Conservation (phyloP, 2,113 vertebrate species). For the Pelecanus crispus region DNA sequence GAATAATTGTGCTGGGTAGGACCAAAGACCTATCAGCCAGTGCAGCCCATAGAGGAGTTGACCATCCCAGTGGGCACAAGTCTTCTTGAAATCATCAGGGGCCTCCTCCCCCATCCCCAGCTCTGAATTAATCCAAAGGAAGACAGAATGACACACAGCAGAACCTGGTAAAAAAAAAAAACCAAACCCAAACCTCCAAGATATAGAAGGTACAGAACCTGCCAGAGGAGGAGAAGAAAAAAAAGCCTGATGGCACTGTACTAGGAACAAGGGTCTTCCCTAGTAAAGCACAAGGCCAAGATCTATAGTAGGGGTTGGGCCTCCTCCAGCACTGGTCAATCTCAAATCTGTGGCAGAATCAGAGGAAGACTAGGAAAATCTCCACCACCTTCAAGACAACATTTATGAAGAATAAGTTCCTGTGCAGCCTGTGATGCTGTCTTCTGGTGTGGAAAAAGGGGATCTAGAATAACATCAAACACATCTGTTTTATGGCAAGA, state of each 20-base stretch:
- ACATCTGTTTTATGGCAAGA: background rate
- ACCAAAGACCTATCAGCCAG: background rate
- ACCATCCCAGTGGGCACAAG: background rate
- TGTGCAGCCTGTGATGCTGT: background rate
- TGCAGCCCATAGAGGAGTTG: background rate
- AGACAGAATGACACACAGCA: background rate
- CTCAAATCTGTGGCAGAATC: background rate
- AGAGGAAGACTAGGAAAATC: background rate
- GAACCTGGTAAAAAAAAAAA: background rate
- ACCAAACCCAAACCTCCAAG: background rate
- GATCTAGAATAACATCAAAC: background rate
- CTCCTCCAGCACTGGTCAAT: background rate
- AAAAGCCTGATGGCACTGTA: background rate
- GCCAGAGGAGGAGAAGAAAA: background rate
- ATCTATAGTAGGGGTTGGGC: background rate
- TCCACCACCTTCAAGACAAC: background rate
- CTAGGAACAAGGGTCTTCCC: background rate
- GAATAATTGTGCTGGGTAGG: background rate
- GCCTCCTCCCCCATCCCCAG: rapidly evolving
- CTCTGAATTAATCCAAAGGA: background rate
- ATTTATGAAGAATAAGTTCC: background rate
- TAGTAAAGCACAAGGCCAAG: background rate
- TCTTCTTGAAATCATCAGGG: background rate
- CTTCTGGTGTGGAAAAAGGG: background rate
- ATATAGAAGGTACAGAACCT: background rate